These are phyloP conservation scores for Cynaeus angustus DNA, from an alignment of 2,888 invertebrate genomes.

Conservation along the genomic window DNA sequence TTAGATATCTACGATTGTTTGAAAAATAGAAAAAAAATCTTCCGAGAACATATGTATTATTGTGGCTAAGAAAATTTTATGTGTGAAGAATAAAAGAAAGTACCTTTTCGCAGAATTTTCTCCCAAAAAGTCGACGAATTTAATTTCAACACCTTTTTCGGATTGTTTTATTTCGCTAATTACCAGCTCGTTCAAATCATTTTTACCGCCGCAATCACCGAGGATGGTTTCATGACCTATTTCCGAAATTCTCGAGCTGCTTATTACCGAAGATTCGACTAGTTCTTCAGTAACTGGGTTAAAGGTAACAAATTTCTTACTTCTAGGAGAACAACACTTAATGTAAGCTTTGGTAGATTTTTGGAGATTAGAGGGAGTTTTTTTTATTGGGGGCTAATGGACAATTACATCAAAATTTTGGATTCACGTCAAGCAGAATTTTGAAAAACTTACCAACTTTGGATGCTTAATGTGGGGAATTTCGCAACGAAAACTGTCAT, in stretches of 20 bases:
- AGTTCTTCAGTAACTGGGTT: constrained; percentile 3
- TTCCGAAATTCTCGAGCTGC: constrained; percentile 10
- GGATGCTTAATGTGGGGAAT: constrained; percentile 88
- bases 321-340: neutral
- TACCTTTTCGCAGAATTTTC: neutral
- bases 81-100: no score
- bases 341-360: neutral
- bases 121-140: neutral
- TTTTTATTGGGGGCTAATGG: neutral
- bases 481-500: constrained; percentile 93
- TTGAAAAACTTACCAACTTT: constrained; percentile 78
- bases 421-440: no score
- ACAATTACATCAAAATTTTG: no score
- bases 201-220: neutral
- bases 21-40: no score
- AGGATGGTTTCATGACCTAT: neutral
- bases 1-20: no score
- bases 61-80: no score
- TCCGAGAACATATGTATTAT: no score
- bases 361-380: neutral
- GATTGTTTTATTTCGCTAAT: no score
- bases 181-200: neutral
- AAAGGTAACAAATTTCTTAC: constrained; percentile 6
- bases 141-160: neutral
- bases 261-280: constrained; percentile 5